Evolutionary conservation across 2,113 vertebrate species (phyloP), one percentile per base, ranked within the genome.

Genomic region (Upupa epops): DNA sequence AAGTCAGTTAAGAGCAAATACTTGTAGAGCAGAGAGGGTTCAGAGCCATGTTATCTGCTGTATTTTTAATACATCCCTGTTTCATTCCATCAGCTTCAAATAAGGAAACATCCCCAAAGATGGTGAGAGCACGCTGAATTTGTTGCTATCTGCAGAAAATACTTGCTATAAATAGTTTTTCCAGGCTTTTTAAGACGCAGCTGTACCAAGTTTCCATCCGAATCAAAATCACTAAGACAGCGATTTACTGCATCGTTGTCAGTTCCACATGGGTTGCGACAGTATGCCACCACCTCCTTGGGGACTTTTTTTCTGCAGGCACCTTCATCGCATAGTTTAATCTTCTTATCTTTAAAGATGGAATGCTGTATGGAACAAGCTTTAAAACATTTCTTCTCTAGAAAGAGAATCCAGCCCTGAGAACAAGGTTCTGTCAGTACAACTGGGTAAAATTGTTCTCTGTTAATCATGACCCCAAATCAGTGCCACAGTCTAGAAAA

Each of bases 171-270:
- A 95, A 97, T 86, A 97, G 86, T 61, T 93, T 89, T 89, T 89
- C 82, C 89, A 85, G 83, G 74, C 59, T 87, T 94, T 92, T 86
- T 89, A 85, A 93, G 93, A 95, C 7, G 15, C 95, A 96, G 95
- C 95, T 97, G 94, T 81, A 90, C 12, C n/a, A 74, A 94, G 92
- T 80, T 93, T 94, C 88, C 92, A 93, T 77, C 91, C 93, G 91
- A 85, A 94, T 95, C 85, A 81, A 94, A 96, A 94, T 54, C 1
- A 2, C 70, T 68, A 93, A 83, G 95, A 59, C 80, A 88, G 45
- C 2, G 2, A 74, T 93, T 92, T 85, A 32, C 55, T 60, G 48
- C 88, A 78, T 59, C 80, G 14, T 5, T 89, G 49, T 81, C 92
- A 79, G 10, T 59, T 73, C 66, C 83, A 86, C 64, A 72, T 69